Evolutionary conservation across 2,888 invertebrate genomes (phyloP).

Genomic region (Platypus cylindrus): DNA sequence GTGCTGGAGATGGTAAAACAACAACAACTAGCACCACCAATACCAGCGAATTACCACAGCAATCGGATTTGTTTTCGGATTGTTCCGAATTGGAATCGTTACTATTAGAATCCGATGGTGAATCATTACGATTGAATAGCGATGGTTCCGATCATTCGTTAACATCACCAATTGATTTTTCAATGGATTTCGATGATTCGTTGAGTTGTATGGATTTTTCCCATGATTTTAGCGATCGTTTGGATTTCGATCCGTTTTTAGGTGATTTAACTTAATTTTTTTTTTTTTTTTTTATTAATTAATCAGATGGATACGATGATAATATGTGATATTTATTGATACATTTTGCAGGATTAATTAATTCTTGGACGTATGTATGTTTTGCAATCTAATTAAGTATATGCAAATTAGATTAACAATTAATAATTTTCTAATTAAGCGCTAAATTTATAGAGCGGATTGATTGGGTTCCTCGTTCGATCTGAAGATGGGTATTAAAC

Average conservation of each 20-base stretch:
- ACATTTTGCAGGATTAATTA: too few species aligned
- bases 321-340: too few species aligned
- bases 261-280: constrained; percentile 26
- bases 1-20: too few species aligned
- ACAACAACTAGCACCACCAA: too few species aligned
- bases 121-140: constrained; percentile 29
- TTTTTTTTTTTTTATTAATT: background rate
- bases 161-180: constrained; percentile 29
- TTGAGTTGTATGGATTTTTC: constrained; percentile 32
- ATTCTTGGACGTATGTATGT: too few species aligned
- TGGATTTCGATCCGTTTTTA: constrained; percentile 31
- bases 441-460: too few species aligned
- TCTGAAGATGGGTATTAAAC: too few species aligned
- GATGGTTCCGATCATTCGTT: constrained; percentile 24
- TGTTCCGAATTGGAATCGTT: constrained; percentile 34
- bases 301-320: too few species aligned
- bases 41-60: constrained; percentile 11
- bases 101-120: constrained; percentile 42
- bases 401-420: too few species aligned
- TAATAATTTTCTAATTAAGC: too few species aligned
- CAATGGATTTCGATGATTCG: constrained; percentile 31
- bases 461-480: too few species aligned
- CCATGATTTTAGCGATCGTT: constrained; percentile 30
- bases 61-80: constrained; percentile 23
- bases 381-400: too few species aligned